A percentile compares a stretch with the other conserved stretches of the same genome.
phyloP scores from a whole-genome alignment of 2,888 invertebrate species.

The Ochlodes sylvanus region DNA sequence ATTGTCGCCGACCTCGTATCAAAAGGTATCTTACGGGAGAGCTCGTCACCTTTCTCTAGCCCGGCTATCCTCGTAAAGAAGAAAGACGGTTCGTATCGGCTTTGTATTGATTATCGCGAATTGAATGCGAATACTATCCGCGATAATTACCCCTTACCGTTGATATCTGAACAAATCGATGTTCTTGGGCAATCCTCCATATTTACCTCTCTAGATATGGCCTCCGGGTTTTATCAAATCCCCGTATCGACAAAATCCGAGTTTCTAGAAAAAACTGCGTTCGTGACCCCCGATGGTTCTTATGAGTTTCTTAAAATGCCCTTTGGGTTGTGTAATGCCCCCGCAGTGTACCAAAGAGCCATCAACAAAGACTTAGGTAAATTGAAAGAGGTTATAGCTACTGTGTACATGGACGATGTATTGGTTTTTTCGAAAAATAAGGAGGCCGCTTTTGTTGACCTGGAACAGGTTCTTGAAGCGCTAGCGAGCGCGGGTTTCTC shows the following conservation, averaged over 20 bases:
- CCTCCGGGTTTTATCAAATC: constrained; percentile 47
- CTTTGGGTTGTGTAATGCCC: constrained; percentile 3
- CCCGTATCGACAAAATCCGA: constrained; percentile 38
- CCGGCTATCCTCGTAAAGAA: constrained; percentile 49
- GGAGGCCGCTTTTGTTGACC: background rate
- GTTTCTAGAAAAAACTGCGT: constrained; percentile 43
- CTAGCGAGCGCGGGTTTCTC: background rate
- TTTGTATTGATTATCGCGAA: constrained; percentile 48
- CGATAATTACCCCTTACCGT: constrained; percentile 45
- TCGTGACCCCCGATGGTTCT: background rate
- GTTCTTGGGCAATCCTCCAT: constrained; percentile 13
- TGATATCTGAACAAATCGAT: no score
- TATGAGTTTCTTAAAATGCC: constrained; percentile 10
- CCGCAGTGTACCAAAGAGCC: background rate
- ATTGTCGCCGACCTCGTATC: constrained; percentile 26
- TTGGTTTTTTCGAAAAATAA: background rate
- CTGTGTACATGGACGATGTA: constrained; percentile 7
- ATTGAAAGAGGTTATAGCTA: background rate
- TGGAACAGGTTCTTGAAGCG: background rate
- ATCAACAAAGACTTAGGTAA: background rate
- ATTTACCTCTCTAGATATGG: constrained; percentile 38
- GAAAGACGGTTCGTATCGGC: constrained; percentile 48
- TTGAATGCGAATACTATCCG: constrained; percentile 44
- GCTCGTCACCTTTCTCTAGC: constrained; percentile 44
- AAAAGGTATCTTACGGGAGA: constrained; percentile 31